Evolutionary conservation across 1,140 invertebrate species (phyloP).

Genomic region (Plutomurus gul): DNA sequence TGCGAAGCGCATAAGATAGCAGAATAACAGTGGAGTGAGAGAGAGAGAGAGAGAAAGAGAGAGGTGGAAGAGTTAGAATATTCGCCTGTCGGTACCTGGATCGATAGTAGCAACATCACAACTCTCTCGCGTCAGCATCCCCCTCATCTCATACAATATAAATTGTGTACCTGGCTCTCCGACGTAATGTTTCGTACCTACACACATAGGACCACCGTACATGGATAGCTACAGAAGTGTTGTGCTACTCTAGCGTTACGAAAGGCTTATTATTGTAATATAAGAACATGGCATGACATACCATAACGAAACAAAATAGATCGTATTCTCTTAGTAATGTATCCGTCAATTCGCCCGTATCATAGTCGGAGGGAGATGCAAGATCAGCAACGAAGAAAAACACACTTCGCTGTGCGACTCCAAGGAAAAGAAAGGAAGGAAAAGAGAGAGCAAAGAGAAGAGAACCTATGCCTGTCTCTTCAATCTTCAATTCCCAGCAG

Average conservation of each 20-base stretch:
- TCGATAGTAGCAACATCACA: neutral
- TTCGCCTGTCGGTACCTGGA: neutral
- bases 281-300: neutral
- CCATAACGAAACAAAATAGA: neutral
- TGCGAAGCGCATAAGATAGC: neutral
- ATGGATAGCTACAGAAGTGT: neutral
- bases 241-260: neutral
- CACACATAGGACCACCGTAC: neutral
- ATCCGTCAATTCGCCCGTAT: neutral
- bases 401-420: neutral
- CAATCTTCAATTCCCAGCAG: slow-evolving; percentile 14
- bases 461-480: neutral
- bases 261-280: neutral
- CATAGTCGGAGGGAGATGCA: neutral
- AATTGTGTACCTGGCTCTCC: neutral
- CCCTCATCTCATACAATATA: slow-evolving; percentile 13
- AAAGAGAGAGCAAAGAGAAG: neutral
- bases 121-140: slow-evolving; percentile 5
- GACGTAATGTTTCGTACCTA: neutral
- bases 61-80: neutral
- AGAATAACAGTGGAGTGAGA: neutral
- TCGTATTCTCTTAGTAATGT: neutral
- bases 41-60: neutral
- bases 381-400: neutral
- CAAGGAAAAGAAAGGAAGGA: neutral